These are phyloP conservation scores for Nettapus auritus DNA, from an alignment of 2,113 vertebrate species.

Conservation along the genomic window DNA sequence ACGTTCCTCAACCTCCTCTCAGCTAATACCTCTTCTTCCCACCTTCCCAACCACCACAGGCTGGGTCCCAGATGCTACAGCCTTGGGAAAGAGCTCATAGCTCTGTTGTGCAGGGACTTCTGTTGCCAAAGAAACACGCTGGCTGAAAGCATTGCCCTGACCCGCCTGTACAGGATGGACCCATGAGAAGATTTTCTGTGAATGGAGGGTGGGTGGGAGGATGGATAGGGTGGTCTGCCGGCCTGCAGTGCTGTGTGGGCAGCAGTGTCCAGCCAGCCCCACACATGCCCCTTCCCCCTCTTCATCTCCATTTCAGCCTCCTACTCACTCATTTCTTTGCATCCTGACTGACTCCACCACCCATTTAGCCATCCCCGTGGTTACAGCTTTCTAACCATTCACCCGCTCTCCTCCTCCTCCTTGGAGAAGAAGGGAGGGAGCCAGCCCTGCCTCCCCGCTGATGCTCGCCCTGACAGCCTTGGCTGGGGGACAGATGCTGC, in stretches of 20 bases:
- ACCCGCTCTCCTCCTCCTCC: conserved; percentile 33
- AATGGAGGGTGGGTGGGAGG: neutral
- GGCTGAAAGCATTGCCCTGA: neutral
- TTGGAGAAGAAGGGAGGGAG: neutral
- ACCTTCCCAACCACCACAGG: neutral
- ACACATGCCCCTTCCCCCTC: neutral
- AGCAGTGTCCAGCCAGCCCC: neutral
- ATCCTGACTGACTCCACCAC: neutral
- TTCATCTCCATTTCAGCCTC: neutral
- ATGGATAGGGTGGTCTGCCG: neutral
- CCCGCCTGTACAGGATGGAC: neutral
- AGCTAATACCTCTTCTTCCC: neutral
- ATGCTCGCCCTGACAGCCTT: conserved; percentile 74
- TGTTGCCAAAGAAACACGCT: neutral
- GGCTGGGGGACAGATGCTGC: conserved; percentile 77
- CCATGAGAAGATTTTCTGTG: neutral
- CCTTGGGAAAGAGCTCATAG: neutral
- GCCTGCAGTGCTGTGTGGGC: neutral
- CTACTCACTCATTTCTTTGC: neutral
- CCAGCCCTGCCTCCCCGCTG: conserved; percentile 60
- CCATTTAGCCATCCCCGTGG: neutral
- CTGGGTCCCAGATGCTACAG: neutral
- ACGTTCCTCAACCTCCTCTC: neutral
- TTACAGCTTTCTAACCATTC: neutral
- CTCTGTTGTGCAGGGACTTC: neutral